Conservation (phyloP, 2,888 invertebrate genomes). For the Coelopa pilipes region DNA sequence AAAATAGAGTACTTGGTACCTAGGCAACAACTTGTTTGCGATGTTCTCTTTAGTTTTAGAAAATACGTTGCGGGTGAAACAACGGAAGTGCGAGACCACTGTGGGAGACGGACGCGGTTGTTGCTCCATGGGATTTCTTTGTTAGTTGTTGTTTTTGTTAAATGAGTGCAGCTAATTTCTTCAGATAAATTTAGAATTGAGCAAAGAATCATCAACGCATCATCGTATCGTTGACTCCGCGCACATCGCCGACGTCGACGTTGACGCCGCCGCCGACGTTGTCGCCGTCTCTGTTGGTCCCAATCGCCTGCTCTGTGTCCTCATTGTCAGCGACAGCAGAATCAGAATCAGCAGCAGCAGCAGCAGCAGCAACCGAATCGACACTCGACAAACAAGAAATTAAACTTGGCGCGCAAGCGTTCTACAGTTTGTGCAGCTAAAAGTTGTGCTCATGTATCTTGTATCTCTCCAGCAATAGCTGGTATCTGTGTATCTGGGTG, state of each 20-base stretch:
- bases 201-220: constrained; percentile 5
- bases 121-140: not conserved
- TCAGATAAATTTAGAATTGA: constrained; percentile 32
- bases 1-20: no score
- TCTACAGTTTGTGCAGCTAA: constrained; percentile 16
- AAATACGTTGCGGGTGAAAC: constrained; percentile 24
- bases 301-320: not conserved
- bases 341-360: not conserved
- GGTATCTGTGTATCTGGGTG: constrained; percentile 23
- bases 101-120: not conserved
- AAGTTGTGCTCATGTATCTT: constrained; percentile 22
- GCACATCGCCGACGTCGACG: no score
- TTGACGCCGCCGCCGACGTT: no score
- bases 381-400: constrained; percentile 22
- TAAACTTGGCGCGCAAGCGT: constrained; percentile 36
- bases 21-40: constrained; percentile 28
- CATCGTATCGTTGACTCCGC: no score
- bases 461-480: constrained; percentile 22
- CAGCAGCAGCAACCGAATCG: not conserved
- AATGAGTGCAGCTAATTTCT: constrained; percentile 24
- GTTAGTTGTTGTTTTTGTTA: constrained; percentile 1
- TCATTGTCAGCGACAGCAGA: constrained; percentile 1
- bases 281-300: no score
- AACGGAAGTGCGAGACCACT: not conserved
- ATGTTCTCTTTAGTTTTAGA: constrained; percentile 26